Conservation (phyloP, 2,113 vertebrate genomes). For the Cichladusa arquata region DNA sequence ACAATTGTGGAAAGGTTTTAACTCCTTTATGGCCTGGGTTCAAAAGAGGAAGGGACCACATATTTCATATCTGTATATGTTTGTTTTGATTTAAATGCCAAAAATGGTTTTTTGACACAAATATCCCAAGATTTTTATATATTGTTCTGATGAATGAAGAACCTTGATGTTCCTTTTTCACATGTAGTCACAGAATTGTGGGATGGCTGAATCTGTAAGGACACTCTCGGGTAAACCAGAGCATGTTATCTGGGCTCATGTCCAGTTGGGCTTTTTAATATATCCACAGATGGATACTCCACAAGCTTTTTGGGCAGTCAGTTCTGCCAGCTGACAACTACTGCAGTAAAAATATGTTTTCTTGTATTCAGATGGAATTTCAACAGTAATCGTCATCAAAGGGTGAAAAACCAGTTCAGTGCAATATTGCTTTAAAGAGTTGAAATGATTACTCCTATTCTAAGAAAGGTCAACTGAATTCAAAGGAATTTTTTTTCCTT, state of each 20-base stretch:
- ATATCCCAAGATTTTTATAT: neutral
- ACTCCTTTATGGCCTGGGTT: neutral
- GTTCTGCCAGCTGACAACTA: neutral
- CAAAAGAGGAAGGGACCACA: neutral
- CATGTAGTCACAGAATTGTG: neutral
- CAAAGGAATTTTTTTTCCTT: neutral
- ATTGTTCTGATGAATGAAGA: neutral
- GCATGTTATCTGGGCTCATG: rapidly evolving
- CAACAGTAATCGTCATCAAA: neutral
- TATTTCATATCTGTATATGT: neutral
- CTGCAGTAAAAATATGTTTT: neutral
- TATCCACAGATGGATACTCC: neutral
- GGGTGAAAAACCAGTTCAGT: neutral
- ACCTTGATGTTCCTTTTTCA: neutral
- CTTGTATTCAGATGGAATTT: neutral
- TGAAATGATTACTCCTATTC: neutral
- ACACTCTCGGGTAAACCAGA: neutral
- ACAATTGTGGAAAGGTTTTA: neutral
- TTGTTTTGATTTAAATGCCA: neutral
- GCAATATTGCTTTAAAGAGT: neutral
- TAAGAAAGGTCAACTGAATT: neutral
- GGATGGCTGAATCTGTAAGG: neutral
- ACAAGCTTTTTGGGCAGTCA: neutral
- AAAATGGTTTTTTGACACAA: neutral
- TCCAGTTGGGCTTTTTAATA: neutral